A percentile compares a stretch with the other conserved stretches of the same genome.
Evolutionary conservation across 2,888 invertebrate species (phyloP).

Genomic region (Morpho helenor): DNA sequence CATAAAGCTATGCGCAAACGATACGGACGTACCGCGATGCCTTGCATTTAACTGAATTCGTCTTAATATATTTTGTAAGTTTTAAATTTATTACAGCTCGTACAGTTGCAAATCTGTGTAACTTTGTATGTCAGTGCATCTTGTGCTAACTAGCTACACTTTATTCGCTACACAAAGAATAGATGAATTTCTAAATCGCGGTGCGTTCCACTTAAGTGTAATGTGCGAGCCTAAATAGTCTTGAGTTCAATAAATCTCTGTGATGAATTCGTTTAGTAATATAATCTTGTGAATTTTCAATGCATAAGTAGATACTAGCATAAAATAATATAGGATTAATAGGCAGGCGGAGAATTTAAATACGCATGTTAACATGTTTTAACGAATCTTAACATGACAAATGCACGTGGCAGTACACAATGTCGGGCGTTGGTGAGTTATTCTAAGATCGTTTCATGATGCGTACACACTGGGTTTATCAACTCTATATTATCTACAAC

Average conservation of each 20-base stretch:
- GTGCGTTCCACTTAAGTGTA: neutral
- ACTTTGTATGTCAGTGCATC: too few relatives aligned
- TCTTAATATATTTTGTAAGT: neutral
- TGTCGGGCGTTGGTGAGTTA: slow-evolving; percentile 6
- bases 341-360: slow-evolving; percentile 38
- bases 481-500: too few relatives aligned
- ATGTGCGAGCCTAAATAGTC: slow-evolving; percentile 31
- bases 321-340: slow-evolving; percentile 38
- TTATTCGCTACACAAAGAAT: neutral
- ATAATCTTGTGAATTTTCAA: slow-evolving; percentile 53
- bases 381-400: slow-evolving; percentile 50
- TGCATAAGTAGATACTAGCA: slow-evolving; percentile 46
- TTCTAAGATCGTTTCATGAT: neutral
- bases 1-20: slow-evolving; percentile 35
- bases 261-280: slow-evolving; percentile 70
- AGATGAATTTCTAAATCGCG: neutral
- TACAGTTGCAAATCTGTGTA: too few relatives aligned
- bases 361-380: slow-evolving; percentile 28
- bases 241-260: slow-evolving; percentile 67
- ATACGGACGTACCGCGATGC: neutral
- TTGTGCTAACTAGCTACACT: too few relatives aligned
- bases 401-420: slow-evolving; percentile 42
- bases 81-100: too few relatives aligned
- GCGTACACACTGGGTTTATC: neutral
- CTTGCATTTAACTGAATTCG: neutral